phyloP scores from a whole-genome alignment of 2,888 invertebrate genomes.

The Leptogaster cylindrica region DNA sequence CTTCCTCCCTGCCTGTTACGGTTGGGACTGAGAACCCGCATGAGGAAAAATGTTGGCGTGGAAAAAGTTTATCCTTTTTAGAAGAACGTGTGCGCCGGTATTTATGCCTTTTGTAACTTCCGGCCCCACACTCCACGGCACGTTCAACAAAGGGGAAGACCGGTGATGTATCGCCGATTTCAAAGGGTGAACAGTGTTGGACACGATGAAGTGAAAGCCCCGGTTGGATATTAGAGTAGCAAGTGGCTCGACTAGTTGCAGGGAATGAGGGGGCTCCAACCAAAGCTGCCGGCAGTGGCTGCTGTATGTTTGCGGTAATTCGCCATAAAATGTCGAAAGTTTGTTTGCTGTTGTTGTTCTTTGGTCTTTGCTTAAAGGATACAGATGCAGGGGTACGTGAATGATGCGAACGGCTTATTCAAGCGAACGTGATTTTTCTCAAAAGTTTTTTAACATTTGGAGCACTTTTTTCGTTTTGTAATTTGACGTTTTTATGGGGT shows the following conservation, averaged over 20 bases:
- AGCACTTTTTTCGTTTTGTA: constrained; percentile 32
- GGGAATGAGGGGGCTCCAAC: background rate
- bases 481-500: constrained; percentile 38
- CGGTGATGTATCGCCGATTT: constrained; percentile 38
- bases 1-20: background rate
- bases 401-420: constrained; percentile 19
- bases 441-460: background rate
- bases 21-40: constrained; percentile 1
- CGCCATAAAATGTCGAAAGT: constrained; percentile 38
- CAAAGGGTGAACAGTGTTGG: constrained; percentile 32
- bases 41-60: constrained; percentile 23
- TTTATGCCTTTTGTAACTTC: constrained; percentile 23
- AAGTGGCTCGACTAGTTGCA: background rate
- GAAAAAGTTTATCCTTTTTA: constrained; percentile 41
- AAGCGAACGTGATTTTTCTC: constrained; percentile 25
- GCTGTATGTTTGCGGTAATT: constrained; percentile 38
- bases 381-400: constrained; percentile 21
- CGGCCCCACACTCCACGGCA: background rate
- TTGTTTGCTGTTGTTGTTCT: constrained; percentile 35
- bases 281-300: background rate
- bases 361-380: constrained; percentile 31
- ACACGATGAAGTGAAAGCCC: constrained; percentile 32
- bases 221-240: constrained; percentile 6
- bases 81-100: constrained; percentile 36
- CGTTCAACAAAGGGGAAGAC: background rate